Conservation (phyloP, 2,888 invertebrate genomes). For the Xestia rhomboidea region DNA sequence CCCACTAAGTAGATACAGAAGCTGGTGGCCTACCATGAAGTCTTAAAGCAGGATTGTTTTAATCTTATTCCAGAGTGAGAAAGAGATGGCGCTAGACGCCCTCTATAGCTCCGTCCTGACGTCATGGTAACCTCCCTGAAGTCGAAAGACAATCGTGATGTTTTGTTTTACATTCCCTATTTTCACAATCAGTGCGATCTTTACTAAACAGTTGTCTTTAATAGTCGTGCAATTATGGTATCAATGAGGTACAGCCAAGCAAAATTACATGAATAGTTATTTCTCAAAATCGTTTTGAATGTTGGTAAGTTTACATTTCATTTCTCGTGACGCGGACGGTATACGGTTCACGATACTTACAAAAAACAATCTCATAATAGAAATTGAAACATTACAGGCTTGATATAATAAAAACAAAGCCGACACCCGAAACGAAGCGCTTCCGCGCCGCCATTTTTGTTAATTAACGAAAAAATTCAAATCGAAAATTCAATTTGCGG, state of each 20-base stretch:
- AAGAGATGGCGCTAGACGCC: no score
- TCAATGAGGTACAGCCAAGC: background rate
- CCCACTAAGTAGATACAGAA: no score
- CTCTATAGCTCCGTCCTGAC: no score
- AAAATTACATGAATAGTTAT: background rate
- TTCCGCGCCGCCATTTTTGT: constrained; percentile 36
- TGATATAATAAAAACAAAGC: constrained; percentile 20
- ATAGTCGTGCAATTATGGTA: background rate
- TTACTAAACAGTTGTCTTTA: background rate
- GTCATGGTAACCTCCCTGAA: no score
- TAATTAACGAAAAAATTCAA: constrained; percentile 49
- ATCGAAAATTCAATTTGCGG: constrained; percentile 51
- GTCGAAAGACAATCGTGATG: background rate
- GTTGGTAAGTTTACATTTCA: background rate
- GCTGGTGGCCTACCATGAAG: no score
- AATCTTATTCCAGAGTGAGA: no score
- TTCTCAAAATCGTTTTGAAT: background rate
- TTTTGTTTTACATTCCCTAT: background rate
- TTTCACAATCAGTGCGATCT: background rate
- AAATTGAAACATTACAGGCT: background rate
- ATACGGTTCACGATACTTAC: background rate
- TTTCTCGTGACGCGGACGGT: background rate
- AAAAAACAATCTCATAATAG: constrained; percentile 3
- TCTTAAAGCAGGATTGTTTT: no score
- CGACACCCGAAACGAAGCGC: constrained; percentile 7